Evolutionary conservation across 2,113 vertebrate genomes (phyloP).

Genomic region (Mirounga angustirostris): DNA sequence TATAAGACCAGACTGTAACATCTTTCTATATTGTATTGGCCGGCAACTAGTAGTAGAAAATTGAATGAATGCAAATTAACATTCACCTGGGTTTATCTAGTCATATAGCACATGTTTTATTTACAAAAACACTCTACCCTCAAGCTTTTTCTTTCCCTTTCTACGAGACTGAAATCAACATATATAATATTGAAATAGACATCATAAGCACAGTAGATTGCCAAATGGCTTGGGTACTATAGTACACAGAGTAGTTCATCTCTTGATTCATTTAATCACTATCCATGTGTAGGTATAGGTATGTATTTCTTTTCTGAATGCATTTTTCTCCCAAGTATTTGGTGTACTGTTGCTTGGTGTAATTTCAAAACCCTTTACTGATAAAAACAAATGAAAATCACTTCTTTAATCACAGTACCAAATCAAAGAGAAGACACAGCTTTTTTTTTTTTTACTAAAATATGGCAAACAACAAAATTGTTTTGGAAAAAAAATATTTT

Average conservation of each 20-base stretch:
- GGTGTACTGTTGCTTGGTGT: neutral
- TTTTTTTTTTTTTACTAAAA: neutral
- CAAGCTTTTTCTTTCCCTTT: neutral
- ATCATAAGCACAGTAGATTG: neutral
- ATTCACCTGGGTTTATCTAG: conserved; percentile 35
- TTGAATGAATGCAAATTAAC: conserved; percentile 2
- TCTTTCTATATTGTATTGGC: neutral
- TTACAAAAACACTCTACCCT: conserved; percentile 18
- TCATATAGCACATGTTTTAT: neutral
- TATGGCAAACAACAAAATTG: neutral
- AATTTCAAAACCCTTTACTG: conserved; percentile 30
- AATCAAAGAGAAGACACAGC: conserved; percentile 31
- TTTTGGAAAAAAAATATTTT: neutral
- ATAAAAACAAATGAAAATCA: conserved; percentile 58
- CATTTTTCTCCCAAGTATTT: conserved; percentile 3
- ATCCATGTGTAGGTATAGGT: neutral
- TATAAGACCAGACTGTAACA: neutral
- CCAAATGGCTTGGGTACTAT: neutral
- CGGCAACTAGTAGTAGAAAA: neutral
- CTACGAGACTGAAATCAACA: neutral
- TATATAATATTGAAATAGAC: neutral
- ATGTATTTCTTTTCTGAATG: neutral
- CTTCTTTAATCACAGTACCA: conserved; percentile 55
- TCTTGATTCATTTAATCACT: conserved; percentile 51
- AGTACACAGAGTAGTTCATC: neutral